A percentile compares a stretch with the other conserved stretches of the same genome.
Conservation (phyloP, 2,113 vertebrate genomes). For the Onychorhynchus coronatus region DNA sequence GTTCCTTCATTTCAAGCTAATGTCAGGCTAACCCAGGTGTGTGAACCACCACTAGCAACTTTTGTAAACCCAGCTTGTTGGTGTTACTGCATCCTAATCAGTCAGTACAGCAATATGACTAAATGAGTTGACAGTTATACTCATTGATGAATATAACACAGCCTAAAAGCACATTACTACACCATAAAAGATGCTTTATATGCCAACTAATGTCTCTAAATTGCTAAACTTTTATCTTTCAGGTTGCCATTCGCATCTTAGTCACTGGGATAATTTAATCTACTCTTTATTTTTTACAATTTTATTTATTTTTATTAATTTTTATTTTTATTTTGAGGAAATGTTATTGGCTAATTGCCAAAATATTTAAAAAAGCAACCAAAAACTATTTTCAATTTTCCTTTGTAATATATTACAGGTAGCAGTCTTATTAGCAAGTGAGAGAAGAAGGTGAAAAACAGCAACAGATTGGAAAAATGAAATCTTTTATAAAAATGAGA, state of each 20-base stretch:
- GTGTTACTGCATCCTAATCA: background rate
- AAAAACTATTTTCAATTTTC: background rate
- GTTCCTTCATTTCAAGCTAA: background rate
- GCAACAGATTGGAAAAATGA: background rate
- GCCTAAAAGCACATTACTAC: background rate
- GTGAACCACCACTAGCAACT: background rate
- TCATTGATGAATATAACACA: background rate
- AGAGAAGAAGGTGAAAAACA: background rate
- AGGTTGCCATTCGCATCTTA: background rate
- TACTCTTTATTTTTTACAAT: background rate
- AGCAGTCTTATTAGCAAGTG: background rate
- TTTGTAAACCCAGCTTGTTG: background rate
- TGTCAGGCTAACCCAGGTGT: background rate
- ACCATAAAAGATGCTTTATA: background rate
- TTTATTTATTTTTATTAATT: too few relatives aligned
- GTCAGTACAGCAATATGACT: background rate
- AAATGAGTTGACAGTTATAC: background rate
- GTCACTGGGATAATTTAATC: background rate
- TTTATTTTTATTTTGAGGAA: background rate
- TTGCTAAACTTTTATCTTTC: background rate
- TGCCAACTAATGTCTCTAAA: background rate
- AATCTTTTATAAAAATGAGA: background rate
- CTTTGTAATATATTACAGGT: background rate
- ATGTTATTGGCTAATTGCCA: background rate
- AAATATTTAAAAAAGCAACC: background rate